Evolutionary conservation across 2,797 vertebrate species (phyloP).

Genomic region (Lepilemur ruficaudatus): DNA sequence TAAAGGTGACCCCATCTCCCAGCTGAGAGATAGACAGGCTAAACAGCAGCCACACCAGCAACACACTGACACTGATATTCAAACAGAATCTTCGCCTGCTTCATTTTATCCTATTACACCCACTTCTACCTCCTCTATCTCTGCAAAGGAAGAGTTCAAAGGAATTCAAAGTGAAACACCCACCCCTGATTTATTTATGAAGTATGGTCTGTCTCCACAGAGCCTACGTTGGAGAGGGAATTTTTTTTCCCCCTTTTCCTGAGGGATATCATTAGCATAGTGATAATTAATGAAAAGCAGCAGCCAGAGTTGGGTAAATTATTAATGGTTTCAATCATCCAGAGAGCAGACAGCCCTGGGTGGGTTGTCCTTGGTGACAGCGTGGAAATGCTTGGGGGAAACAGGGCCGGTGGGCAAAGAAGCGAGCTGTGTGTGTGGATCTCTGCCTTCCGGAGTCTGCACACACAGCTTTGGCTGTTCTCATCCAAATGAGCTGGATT

Average conservation of each 20-base stretch:
- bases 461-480: background rate
- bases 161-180: constrained; percentile 38
- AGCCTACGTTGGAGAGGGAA: background rate
- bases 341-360: constrained; percentile 44
- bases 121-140: background rate
- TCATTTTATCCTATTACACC: background rate
- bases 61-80: background rate
- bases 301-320: constrained; percentile 64
- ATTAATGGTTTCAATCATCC: constrained; percentile 70
- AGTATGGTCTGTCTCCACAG: constrained; percentile 16
- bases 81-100: background rate
- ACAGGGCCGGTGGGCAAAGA: background rate
- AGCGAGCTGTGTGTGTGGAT: rapidly evolving
- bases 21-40: background rate
- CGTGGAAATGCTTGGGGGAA: background rate
- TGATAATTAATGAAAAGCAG: constrained; percentile 66
- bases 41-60: background rate
- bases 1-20: background rate
- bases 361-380: constrained; percentile 38
- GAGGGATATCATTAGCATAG: constrained; percentile 55
- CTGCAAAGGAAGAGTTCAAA: constrained; percentile 37
- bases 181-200: constrained; percentile 47
- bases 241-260: constrained; percentile 41
- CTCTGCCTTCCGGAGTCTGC: background rate
- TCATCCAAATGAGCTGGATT: background rate